phyloP scores from a whole-genome alignment of 1,140 invertebrate genomes.

The Portunus trituberculatus region DNA sequence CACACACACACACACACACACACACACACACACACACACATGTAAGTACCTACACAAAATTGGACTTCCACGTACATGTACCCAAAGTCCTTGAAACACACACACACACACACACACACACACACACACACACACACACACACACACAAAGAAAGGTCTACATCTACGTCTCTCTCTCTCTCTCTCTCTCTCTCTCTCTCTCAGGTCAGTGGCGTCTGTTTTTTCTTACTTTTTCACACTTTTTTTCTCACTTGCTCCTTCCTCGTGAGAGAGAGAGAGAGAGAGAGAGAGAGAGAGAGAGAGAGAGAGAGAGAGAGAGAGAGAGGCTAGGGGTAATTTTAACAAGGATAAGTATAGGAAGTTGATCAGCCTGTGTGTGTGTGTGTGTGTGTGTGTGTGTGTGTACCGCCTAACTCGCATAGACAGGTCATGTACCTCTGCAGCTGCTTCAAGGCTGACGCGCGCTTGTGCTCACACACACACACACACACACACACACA shows the following conservation, averaged over 20 bases:
- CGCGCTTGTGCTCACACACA: background rate
- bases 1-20: background rate
- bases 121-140: too few relatives aligned
- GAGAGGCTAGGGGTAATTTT: too few relatives aligned
- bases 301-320: too few relatives aligned
- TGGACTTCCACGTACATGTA: background rate
- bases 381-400: too few relatives aligned
- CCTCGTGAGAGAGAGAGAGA: background rate
- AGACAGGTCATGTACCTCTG: too few relatives aligned
- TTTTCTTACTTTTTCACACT: background rate
- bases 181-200: slow-evolving; percentile 6
- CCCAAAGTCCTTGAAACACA: background rate
- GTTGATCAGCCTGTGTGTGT: too few relatives aligned
- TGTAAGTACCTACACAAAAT: background rate
- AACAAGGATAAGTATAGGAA: too few relatives aligned
- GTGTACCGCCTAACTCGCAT: too few relatives aligned
- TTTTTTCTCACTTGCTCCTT: background rate
- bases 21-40: slow-evolving; percentile 20
- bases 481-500: background rate
- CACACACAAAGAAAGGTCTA: background rate
- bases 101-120: background rate
- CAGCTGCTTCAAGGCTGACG: too few relatives aligned
- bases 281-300: background rate
- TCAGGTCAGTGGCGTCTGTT: background rate
- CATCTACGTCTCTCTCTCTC: background rate